These are phyloP conservation scores for Sisor rabdophorus DNA, from an alignment of 2,113 vertebrate species.

Conservation along the genomic window DNA sequence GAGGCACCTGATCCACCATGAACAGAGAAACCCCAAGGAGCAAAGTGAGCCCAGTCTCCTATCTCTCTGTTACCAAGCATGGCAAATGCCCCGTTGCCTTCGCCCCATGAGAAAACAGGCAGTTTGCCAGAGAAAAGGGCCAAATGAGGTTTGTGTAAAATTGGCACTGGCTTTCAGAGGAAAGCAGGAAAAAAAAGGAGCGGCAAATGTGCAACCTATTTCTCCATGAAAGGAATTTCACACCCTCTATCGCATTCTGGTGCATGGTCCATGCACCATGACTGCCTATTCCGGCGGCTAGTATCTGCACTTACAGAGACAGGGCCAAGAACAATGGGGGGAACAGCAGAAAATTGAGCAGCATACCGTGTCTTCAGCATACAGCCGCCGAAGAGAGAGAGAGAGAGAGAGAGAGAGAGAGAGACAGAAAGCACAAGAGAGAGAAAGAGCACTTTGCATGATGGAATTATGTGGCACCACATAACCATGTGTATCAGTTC, in stretches of 20 bases:
- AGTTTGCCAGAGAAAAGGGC: constrained; percentile 36
- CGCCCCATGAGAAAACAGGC: constrained; percentile 36
- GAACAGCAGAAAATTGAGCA: constrained; percentile 29
- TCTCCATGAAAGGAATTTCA: constrained; percentile 48
- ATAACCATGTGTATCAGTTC: constrained; percentile 6
- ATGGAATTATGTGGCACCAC: constrained; percentile 36
- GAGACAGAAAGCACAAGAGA: neutral
- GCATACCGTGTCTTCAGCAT: constrained; percentile 25
- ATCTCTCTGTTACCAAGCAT: constrained; percentile 32
- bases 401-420: constrained; percentile 5
- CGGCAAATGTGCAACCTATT: constrained; percentile 50
- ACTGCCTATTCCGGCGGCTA: constrained; percentile 36
- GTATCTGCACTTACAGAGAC: constrained; percentile 13
- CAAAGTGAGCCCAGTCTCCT: constrained; percentile 28
- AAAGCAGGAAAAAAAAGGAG: constrained; percentile 55
- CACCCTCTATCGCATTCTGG: constrained; percentile 45
- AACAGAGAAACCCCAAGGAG: constrained; percentile 49
- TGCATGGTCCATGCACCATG: constrained; percentile 29
- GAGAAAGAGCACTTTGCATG: constrained; percentile 15
- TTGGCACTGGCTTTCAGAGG: constrained; percentile 56
- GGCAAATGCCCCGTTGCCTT: constrained; percentile 45
- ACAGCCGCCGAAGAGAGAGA: constrained; percentile 12
- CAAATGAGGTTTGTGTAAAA: constrained; percentile 61
- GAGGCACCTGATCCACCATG: constrained; percentile 65
- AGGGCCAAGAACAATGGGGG: constrained; percentile 29